A percentile compares a stretch with the other conserved stretches of the same genome.
These are phyloP conservation scores for Panonychus citri DNA, from an alignment of 1,140 invertebrate species.

Conservation along the genomic window DNA sequence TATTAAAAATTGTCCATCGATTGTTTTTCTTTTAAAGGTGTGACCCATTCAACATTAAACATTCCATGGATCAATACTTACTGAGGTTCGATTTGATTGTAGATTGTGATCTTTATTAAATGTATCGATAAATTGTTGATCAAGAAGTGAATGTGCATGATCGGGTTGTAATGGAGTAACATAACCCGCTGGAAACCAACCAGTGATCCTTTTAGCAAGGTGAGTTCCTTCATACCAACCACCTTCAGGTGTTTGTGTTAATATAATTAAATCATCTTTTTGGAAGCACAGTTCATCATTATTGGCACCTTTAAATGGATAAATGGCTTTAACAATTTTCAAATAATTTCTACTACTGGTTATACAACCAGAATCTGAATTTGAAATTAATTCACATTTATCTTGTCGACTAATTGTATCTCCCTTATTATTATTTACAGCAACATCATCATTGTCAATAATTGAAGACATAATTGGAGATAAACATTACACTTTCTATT, in stretches of 20 bases:
- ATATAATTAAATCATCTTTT: conserved; percentile 85
- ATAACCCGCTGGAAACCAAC: conserved; percentile 95
- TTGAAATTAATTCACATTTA: too few species aligned
- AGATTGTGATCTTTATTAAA: not conserved
- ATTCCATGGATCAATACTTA: not conserved
- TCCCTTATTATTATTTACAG: too few species aligned
- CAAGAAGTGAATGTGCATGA: not conserved
- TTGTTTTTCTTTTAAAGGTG: not conserved
- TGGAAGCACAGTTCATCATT: conserved; percentile 93
- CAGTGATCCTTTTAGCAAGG: conserved; percentile 39
- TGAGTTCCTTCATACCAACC: conserved; percentile 96
- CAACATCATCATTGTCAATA: too few species aligned
- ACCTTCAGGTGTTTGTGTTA: conserved; percentile 54
- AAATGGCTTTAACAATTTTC: conserved; percentile 49
- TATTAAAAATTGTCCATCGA: not conserved
- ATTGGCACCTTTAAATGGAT: conserved; percentile 78
- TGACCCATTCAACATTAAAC: not conserved
- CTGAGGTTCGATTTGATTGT: not conserved
- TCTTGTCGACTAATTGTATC: too few species aligned
- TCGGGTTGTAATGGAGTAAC: conserved; percentile 28
- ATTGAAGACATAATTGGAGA: too few species aligned
- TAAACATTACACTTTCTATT: too few species aligned
- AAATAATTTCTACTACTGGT: not conserved
- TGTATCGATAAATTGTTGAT: not conserved
- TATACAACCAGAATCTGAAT: too few species aligned